A percentile compares a stretch with the other conserved stretches of the same genome.
These are phyloP conservation scores for Passerculus sandwichensis DNA, from an alignment of 2,797 vertebrate species.

Conservation along the genomic window DNA sequence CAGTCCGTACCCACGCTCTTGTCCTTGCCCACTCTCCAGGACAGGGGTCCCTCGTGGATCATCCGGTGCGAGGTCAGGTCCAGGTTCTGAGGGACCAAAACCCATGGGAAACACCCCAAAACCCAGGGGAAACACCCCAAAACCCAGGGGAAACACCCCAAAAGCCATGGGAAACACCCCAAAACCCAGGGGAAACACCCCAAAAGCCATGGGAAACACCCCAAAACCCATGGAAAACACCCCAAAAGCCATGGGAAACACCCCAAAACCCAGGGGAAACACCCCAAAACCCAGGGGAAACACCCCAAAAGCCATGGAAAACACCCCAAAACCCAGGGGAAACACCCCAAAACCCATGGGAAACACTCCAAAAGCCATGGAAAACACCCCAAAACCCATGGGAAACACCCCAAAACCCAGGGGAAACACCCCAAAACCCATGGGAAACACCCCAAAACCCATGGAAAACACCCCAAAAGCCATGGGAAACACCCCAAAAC, in stretches of 20 bases:
- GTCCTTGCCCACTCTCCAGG: constrained; percentile 91
- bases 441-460: not conserved
- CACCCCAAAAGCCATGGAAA: not conserved
- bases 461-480: not conserved
- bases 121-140: no score
- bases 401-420: not conserved
- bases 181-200: not conserved
- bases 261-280: not conserved
- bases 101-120: not conserved
- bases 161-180: no score
- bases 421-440: no score
- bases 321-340: no score
- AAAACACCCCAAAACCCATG: not conserved
- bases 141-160: no score
- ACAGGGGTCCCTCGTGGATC: constrained; percentile 92
- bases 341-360: no score
- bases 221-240: not conserved
- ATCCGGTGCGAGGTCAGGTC: constrained; percentile 87
- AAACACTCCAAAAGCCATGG: not conserved
- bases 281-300: no score
- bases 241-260: no score
- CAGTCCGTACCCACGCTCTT: constrained; percentile 87
- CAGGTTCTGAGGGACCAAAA: constrained; percentile 79
- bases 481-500: not conserved
- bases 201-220: no score